Evolutionary conservation across 2,888 invertebrate species (phyloP).

Genomic region (Hydraecia micacea): DNA sequence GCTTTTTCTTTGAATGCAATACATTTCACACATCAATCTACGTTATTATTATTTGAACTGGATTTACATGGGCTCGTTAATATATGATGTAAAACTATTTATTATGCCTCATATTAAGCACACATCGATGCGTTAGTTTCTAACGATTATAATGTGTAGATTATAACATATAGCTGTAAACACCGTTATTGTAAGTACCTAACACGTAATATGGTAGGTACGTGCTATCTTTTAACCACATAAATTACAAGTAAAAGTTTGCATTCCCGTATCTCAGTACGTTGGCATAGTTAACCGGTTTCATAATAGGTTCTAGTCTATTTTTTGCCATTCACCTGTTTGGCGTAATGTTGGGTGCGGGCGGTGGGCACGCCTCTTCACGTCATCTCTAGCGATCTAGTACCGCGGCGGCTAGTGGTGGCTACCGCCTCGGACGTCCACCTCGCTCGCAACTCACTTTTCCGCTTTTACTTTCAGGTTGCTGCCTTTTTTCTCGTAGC

Average conservation of each 20-base stretch:
- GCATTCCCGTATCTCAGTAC: conserved; percentile 82
- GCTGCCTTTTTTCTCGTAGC: conserved; percentile 78
- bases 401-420: conserved; percentile 66
- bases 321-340: conserved; percentile 88
- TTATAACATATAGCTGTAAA: conserved; percentile 53
- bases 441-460: conserved; percentile 70
- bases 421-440: conserved; percentile 72
- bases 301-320: conserved; percentile 82
- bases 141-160: conserved; percentile 37
- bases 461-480: conserved; percentile 87
- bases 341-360: conserved; percentile 70
- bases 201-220: conserved; percentile 72
- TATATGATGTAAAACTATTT: conserved; percentile 24
- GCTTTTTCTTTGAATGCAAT: conserved; percentile 61
- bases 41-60: conserved; percentile 50
- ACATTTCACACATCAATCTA: conserved; percentile 71
- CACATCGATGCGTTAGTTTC: conserved; percentile 42
- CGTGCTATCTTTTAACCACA: conserved; percentile 81
- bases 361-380: conserved; percentile 72
- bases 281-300: conserved; percentile 80
- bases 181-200: conserved; percentile 68
- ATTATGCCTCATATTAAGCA: conserved; percentile 27
- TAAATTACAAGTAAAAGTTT: conserved; percentile 87
- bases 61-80: conserved; percentile 41
- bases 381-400: conserved; percentile 74